These are phyloP conservation scores for Calypte anna DNA, from an alignment of 2,113 vertebrate genomes.

Conservation along the genomic window DNA sequence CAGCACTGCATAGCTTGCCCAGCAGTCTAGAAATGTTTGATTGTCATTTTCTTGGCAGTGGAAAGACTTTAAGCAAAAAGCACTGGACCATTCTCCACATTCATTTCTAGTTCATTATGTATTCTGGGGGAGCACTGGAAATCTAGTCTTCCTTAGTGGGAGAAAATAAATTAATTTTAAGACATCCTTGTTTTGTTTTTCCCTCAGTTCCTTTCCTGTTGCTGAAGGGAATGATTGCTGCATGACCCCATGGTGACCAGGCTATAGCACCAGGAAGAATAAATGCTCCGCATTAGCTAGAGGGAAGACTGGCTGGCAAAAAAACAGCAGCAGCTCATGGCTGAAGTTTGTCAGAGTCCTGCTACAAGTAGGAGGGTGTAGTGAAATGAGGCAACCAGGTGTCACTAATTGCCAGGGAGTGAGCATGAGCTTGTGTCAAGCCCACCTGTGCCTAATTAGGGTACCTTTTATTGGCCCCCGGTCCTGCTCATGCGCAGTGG, in stretches of 20 bases:
- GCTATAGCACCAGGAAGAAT: neutral
- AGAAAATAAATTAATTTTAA: conserved; percentile 43
- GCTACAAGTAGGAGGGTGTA: neutral
- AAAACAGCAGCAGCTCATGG: neutral
- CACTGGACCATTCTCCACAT: neutral
- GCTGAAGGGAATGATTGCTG: neutral
- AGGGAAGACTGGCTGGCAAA: neutral
- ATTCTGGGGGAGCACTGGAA: neutral
- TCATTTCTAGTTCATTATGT: neutral
- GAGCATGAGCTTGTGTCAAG: too few species aligned
- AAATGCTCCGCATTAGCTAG: neutral
- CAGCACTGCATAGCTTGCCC: neutral
- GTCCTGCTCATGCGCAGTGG: too few species aligned
- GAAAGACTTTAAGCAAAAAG: neutral
- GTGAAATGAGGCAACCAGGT: too few species aligned
- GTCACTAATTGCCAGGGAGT: too few species aligned
- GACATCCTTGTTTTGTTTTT: neutral
- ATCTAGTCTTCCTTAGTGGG: neutral
- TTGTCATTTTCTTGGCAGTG: neutral
- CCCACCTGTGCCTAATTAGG: too few species aligned
- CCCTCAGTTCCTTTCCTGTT: neutral
- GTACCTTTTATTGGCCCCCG: too few species aligned
- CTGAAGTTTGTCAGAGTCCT: neutral
- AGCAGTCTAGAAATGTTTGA: neutral
- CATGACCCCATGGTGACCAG: neutral